These are phyloP conservation scores for Lamellibrachia luymesi DNA, from an alignment of 1,140 invertebrate genomes.

Conservation along the genomic window DNA sequence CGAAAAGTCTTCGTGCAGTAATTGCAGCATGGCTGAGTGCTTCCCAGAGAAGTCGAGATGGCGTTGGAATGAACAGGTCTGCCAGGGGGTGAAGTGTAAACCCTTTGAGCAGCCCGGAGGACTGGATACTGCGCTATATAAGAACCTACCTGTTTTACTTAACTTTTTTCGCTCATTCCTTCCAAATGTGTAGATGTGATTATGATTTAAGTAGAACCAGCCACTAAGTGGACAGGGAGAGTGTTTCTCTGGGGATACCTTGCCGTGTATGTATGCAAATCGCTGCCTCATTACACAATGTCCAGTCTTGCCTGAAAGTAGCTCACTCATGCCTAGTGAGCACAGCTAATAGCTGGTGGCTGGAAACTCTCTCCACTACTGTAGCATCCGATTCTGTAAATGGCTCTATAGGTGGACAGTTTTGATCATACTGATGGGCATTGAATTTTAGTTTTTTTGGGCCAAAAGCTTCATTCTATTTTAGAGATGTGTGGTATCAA, in stretches of 20 bases:
- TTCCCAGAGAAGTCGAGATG: no score
- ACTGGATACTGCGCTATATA: no score
- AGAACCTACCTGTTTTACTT: no score
- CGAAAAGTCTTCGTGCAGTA: no score
- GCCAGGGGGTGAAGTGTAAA: no score
- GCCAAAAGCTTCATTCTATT: background rate
- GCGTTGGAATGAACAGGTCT: no score
- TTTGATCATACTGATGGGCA: background rate
- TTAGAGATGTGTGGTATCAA: no score
- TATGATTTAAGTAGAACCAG: background rate
- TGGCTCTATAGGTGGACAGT: background rate
- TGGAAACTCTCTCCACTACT: background rate
- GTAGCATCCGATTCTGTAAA: background rate
- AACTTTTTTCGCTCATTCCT: background rate
- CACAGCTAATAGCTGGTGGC: background rate
- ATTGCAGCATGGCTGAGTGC: no score
- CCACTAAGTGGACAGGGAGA: background rate
- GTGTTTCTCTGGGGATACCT: background rate
- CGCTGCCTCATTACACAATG: background rate
- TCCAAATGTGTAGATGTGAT: background rate
- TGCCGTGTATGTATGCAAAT: background rate
- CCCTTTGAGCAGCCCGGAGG: no score
- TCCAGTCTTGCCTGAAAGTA: background rate
- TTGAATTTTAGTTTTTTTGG: background rate
- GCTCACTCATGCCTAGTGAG: background rate